Evolutionary conservation across 2,888 invertebrate genomes (phyloP).

Genomic region (Acleris holmiana): DNA sequence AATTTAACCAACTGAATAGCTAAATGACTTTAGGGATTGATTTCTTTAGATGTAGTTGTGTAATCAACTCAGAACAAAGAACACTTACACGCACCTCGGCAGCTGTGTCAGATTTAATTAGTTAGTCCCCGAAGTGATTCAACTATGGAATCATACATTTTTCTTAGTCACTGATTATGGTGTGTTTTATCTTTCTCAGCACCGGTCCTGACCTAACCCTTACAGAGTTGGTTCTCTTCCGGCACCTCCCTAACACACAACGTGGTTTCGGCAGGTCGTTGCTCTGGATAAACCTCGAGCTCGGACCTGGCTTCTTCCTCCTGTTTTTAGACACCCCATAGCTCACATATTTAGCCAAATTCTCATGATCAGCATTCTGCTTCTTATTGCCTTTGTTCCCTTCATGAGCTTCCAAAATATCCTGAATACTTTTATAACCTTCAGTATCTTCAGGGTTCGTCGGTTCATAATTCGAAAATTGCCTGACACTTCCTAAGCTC

Average conservation of each 20-base stretch:
- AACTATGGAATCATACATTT: no score
- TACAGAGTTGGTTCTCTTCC: constrained; percentile 54
- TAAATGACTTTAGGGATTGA: no score
- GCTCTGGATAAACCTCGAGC: constrained; percentile 41
- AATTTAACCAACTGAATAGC: no score
- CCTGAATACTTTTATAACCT: constrained; percentile 40
- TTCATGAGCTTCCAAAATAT: constrained; percentile 58
- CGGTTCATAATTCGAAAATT: constrained; percentile 47
- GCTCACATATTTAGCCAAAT: constrained; percentile 49
- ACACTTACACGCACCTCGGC: no score
- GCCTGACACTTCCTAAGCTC: constrained; percentile 48
- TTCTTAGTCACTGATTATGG: constrained; percentile 42
- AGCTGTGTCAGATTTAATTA: no score
- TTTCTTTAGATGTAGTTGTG: no score
- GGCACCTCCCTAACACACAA: constrained; percentile 61
- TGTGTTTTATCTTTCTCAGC: constrained; percentile 60
- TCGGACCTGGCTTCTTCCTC: constrained; percentile 52
- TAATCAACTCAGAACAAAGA: no score
- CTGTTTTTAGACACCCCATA: constrained; percentile 49
- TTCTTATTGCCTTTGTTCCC: constrained; percentile 53
- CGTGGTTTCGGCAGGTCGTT: constrained; percentile 49
- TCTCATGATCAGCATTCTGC: constrained; percentile 50
- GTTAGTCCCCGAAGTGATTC: no score
- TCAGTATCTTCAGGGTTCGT: constrained; percentile 56
- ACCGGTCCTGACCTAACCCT: constrained; percentile 60